A percentile compares a stretch with the other conserved stretches of the same genome.
These are phyloP conservation scores for Paracentrotus lividus DNA, from an alignment of 53 echinoderm and acorn worm species.

Conservation along the genomic window DNA sequence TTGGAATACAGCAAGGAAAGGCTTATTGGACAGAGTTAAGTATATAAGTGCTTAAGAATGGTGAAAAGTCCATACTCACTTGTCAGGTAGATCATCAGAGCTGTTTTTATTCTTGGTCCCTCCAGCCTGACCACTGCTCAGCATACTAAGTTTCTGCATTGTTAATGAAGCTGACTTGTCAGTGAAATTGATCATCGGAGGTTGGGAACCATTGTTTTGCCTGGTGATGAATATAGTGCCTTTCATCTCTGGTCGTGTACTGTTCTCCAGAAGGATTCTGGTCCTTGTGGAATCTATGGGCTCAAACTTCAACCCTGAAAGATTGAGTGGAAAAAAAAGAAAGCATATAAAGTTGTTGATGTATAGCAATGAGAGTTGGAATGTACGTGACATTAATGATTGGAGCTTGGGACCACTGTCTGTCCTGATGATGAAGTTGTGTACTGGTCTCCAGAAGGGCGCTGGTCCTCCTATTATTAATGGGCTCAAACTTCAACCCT, in stretches of 20 bases:
- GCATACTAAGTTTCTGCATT: constrained; percentile 20
- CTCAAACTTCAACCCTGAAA: constrained; percentile 47
- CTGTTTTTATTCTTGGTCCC: constrained; percentile 6
- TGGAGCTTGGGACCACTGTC: neutral
- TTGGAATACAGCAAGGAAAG: too few species aligned
- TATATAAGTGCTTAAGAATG: too few species aligned
- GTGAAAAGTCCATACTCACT: neutral
- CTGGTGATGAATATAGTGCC: neutral
- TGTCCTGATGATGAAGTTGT: neutral
- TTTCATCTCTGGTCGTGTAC: constrained; percentile 15
- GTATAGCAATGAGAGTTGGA: neutral
- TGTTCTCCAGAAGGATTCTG: neutral
- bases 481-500: constrained; percentile 55
- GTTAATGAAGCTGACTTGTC: neutral
- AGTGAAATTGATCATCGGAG: neutral
- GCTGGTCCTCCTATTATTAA: constrained; percentile 3
- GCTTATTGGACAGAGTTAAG: too few species aligned
- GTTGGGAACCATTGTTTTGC: neutral
- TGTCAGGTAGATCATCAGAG: constrained; percentile 10
- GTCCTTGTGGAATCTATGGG: constrained; percentile 25
- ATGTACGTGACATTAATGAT: neutral
- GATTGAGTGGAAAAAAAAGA: neutral
- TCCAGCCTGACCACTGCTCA: neutral
- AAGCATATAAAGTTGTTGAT: too few species aligned
- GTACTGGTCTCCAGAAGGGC: neutral